A percentile compares a stretch with the other conserved stretches of the same genome.
phyloP scores from a whole-genome alignment of 2,797 vertebrate genomes.

The Carduelis carduelis region DNA sequence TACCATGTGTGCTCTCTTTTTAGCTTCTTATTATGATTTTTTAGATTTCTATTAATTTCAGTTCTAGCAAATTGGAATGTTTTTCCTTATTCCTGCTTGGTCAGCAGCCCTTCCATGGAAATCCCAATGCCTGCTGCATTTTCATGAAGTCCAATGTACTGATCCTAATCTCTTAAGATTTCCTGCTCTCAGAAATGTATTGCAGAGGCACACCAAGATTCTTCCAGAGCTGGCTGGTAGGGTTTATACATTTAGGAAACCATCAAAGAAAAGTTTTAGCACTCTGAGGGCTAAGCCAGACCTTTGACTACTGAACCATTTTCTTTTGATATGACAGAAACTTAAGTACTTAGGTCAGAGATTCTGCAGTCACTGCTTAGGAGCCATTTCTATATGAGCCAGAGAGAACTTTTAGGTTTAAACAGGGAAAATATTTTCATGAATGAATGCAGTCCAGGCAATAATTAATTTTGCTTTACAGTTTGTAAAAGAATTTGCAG shows the following conservation, averaged over 20 bases:
- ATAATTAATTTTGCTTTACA: neutral
- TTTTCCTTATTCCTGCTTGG: neutral
- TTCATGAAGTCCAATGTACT: neutral
- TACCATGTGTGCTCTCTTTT: neutral
- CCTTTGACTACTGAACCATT: neutral
- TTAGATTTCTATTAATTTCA: neutral
- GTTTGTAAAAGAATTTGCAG: neutral
- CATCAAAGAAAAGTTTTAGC: neutral
- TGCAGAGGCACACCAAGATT: neutral
- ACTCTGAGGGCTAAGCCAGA: neutral
- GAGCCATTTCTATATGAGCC: neutral
- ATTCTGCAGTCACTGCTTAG: neutral
- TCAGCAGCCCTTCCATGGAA: neutral
- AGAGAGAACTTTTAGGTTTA: neutral
- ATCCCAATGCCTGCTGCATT: neutral
- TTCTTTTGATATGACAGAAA: neutral
- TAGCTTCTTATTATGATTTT: neutral
- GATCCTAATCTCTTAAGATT: neutral
- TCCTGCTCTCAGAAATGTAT: neutral
- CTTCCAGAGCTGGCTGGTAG: neutral
- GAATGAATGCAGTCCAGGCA: neutral
- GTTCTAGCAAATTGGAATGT: neutral
- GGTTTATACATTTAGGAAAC: neutral
- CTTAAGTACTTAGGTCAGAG: neutral
- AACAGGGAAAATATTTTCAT: neutral